Evolutionary conservation across 2,888 invertebrate species (phyloP).

Genomic region (Cosmia trapezina): DNA sequence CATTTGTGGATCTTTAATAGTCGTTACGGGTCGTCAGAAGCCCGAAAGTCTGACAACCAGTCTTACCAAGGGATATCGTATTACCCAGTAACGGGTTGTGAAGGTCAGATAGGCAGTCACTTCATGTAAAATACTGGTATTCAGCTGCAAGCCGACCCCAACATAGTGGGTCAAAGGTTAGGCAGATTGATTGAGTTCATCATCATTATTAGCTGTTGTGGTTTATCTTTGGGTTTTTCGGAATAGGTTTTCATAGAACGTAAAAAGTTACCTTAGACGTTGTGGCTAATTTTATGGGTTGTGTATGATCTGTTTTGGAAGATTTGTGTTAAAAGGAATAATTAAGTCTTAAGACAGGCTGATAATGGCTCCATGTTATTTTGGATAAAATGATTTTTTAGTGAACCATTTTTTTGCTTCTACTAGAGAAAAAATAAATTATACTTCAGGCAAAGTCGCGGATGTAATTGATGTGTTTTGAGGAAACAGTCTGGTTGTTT

Average conservation of each 20-base stretch:
- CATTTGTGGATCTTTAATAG: no score
- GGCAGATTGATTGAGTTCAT: no score
- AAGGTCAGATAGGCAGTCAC: no score
- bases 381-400: background rate
- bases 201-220: background rate
- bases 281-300: background rate
- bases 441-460: slow-evolving; percentile 5
- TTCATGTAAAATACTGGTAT: no score
- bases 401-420: background rate
- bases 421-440: slow-evolving; percentile 5
- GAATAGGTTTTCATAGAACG: background rate
- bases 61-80: no score
- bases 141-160: no score
- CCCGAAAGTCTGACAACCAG: no score
- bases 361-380: background rate
- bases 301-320: background rate
- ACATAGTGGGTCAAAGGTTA: no score
- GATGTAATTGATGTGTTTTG: slow-evolving; percentile 30
- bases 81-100: no score
- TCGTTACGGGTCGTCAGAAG: no score
- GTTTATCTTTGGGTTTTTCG: slow-evolving; percentile 6
- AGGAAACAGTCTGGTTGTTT: slow-evolving; percentile 34
- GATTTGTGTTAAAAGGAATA: background rate
- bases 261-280: background rate
- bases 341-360: background rate